Evolutionary conservation across 2,113 vertebrate species (phyloP), one percentile per base, ranked within the genome.

Genomic region (Amazona guildingii): DNA sequence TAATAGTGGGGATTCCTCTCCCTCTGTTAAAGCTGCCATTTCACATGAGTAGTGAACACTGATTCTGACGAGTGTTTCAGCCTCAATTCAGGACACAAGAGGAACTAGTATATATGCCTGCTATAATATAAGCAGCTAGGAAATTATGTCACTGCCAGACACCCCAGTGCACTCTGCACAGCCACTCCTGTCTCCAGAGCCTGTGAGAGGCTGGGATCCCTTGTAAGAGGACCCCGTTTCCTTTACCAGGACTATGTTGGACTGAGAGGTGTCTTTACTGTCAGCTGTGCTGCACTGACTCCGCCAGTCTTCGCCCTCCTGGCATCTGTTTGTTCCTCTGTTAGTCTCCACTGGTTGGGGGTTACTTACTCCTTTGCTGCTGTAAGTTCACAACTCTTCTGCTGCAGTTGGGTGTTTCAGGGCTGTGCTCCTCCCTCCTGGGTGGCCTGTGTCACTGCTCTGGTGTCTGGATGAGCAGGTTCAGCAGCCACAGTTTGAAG

Each of bases 291-390:
- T 2, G 59, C 97, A 11, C 29, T 99, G 91, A 98, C 98, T 1
- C 96, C 98, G 93, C 98, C 98, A 1, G 98, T 98, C 80, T 99
- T 99, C 1, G 94, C 97, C 48, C 97, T 99, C 39, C 94, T 98
- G 96, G 98, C 98, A 16, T 99, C 99, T 37, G 1, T 98, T 98
- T 16, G 97, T 98, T 55, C 97, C 98, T 43, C 98, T 97, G 0
- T 95, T 98, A 27, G 97, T 99, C 70, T 98, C 94, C 61, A 98
- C 98, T 98, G 98, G 98, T 87, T 99, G 29, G 98, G 98, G 15
- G 87, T 99, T 88, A 99, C 98, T 28, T 98, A 98, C 79, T 98
- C 98, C 29, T 98, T 99, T 20, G 98, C 98, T 88, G 98, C 98
- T 52, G 98, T 98, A 94, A 98, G 98, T 97, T 90, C 39, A 33